Conservation (phyloP, 2,113 vertebrate genomes). For the Sakesphorus luctuosus region DNA sequence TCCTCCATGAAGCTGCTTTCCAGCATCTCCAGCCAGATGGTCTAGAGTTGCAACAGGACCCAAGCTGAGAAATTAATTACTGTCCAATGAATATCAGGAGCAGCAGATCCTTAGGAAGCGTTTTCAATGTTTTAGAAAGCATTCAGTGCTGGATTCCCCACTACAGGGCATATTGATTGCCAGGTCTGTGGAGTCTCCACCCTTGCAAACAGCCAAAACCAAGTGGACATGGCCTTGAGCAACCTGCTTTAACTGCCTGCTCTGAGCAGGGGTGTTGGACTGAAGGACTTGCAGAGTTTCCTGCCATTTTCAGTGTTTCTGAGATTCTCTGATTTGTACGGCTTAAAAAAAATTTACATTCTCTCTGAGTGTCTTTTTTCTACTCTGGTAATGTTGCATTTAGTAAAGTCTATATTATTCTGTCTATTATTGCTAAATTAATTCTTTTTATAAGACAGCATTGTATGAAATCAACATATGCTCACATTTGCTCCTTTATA, state of each 20-base stretch:
- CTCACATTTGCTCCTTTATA: not conserved
- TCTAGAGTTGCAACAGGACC: not conserved
- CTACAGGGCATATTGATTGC: rapidly evolving
- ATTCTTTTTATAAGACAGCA: not conserved
- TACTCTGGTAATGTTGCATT: not conserved
- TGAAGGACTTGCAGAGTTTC: not conserved
- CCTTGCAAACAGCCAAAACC: not conserved
- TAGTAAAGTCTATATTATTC: not conserved
- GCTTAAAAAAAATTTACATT: not conserved
- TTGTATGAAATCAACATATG: not conserved
- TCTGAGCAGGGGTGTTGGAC: not conserved
- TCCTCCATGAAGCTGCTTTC: not conserved
- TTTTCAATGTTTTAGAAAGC: not conserved
- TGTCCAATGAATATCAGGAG: not conserved
- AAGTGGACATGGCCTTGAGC: not conserved
- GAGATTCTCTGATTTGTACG: not conserved
- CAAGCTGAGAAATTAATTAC: not conserved
- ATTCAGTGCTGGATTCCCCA: not conserved
- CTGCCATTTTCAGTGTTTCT: not conserved
- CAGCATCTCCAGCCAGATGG: not conserved
- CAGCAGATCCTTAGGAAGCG: not conserved
- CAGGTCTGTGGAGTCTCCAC: not conserved
- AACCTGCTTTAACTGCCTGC: not conserved
- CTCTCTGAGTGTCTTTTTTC: not conserved
- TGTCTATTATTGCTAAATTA: conserved; percentile 7